Percentiles rank a stretch among this genome's conserved stretches.
Evolutionary conservation across 1,140 invertebrate genomes (phyloP).

Genomic region (Macrobrachium nipponense): DNA sequence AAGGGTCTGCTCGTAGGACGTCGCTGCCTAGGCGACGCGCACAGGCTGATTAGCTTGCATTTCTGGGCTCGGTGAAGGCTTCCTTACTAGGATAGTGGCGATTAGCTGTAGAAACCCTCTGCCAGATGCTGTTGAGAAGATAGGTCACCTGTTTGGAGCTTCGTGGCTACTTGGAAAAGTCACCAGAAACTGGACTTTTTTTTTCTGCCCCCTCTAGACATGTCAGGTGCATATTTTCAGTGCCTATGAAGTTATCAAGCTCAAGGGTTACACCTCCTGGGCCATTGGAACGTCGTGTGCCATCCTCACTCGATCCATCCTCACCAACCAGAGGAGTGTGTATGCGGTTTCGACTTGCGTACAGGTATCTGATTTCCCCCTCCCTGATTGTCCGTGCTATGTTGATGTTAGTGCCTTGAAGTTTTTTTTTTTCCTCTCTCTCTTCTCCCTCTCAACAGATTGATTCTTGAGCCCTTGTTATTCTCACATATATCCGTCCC

Average conservation of each 20-base stretch:
- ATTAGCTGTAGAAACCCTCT: too few species aligned
- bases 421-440: neutral
- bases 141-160: too few species aligned
- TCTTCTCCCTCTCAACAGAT: neutral
- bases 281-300: constrained; percentile 67
- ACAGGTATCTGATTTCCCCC: constrained; percentile 35
- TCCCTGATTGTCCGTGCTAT: neutral
- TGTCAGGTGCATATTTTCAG: constrained; percentile 54
- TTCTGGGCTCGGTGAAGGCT: too few species aligned
- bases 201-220: neutral
- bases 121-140: too few species aligned
- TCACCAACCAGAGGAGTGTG: constrained; percentile 58
- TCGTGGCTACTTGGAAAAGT: too few species aligned
- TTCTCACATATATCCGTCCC: neutral
- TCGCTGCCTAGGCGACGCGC: too few species aligned
- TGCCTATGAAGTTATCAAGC: constrained; percentile 67
- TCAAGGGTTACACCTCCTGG: constrained; percentile 70
- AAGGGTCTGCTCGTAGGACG: too few species aligned
- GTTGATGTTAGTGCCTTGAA: constrained; percentile 4
- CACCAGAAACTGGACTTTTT: constrained; percentile 3
- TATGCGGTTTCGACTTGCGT: constrained; percentile 49
- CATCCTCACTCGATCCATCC: constrained; percentile 46
- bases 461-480: neutral
- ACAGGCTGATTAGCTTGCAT: too few species aligned
- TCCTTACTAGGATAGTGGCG: too few species aligned